Conservation (phyloP, 2,888 invertebrate genomes). For the Sphaerophoria rueppellii region DNA sequence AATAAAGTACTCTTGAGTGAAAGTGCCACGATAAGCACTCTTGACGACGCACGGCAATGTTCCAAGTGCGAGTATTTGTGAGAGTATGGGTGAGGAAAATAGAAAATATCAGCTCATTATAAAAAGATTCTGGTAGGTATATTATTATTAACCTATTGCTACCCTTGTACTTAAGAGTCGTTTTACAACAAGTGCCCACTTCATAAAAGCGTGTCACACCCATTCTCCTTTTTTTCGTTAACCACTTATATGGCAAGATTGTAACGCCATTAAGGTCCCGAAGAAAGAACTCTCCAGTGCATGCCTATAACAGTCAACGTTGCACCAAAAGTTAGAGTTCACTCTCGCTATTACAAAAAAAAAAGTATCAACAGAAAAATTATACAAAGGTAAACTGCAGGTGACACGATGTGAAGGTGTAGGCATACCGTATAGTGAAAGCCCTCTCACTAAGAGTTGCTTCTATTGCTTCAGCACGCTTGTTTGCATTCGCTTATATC, state of each 20-base stretch:
- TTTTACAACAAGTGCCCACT: slow-evolving; percentile 50
- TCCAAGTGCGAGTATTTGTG: slow-evolving; percentile 3
- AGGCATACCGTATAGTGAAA: slow-evolving; percentile 14
- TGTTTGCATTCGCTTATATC: slow-evolving; percentile 49
- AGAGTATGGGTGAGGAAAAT: slow-evolving; percentile 3
- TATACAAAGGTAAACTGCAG: slow-evolving; percentile 51
- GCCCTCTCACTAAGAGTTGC: slow-evolving; percentile 24
- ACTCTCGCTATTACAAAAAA: slow-evolving; percentile 55
- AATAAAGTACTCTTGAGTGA: slow-evolving; percentile 61
- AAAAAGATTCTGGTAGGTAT: slow-evolving; percentile 15
- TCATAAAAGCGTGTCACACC: slow-evolving; percentile 28
- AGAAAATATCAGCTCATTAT: slow-evolving; percentile 23
- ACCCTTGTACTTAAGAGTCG: slow-evolving; percentile 28
- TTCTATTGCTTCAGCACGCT: slow-evolving; percentile 19
- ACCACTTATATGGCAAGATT: not conserved
- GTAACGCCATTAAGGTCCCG: not conserved
- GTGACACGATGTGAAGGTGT: slow-evolving; percentile 43
- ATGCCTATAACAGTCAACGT: slow-evolving; percentile 30
- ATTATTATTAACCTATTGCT: slow-evolving; percentile 33
- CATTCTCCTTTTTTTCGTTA: not conserved
- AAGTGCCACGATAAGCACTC: slow-evolving; percentile 59
- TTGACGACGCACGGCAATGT: slow-evolving; percentile 21
- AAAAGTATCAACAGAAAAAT: not conserved
- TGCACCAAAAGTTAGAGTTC: slow-evolving; percentile 58
- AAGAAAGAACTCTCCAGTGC: slow-evolving; percentile 35